phyloP scores from a whole-genome alignment of 2,797 vertebrate species.

The Paratrypauchen microcephalus region DNA sequence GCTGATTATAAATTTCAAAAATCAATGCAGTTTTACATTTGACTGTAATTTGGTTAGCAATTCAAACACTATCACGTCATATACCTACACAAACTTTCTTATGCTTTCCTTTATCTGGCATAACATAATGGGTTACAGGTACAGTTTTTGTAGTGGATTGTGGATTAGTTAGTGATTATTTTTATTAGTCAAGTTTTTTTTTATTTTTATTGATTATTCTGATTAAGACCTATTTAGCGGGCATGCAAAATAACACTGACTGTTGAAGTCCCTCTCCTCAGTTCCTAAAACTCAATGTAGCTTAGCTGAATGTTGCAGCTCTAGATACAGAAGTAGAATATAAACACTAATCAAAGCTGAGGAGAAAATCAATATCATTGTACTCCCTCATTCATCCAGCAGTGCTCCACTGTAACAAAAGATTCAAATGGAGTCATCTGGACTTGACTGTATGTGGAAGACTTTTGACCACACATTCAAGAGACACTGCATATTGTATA shows the following conservation, averaged over 20 bases:
- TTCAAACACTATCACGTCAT: neutral
- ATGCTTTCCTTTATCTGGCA: neutral
- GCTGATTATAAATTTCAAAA: neutral
- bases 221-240: no score
- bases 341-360: neutral
- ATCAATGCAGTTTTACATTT: neutral
- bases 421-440: neutral
- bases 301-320: neutral
- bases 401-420: neutral
- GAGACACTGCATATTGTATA: neutral
- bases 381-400: neutral
- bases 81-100: neutral
- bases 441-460: no score
- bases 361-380: neutral
- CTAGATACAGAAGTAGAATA: neutral
- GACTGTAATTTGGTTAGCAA: neutral
- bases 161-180: no score
- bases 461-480: neutral
- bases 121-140: neutral
- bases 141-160: no score
- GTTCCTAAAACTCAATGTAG: no score
- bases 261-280: no score
- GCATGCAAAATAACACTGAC: no score
- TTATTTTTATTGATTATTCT: no score
- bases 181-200: no score